Conservation (phyloP, 2,113 vertebrate genomes). For the Isurus oxyrinchus region DNA sequence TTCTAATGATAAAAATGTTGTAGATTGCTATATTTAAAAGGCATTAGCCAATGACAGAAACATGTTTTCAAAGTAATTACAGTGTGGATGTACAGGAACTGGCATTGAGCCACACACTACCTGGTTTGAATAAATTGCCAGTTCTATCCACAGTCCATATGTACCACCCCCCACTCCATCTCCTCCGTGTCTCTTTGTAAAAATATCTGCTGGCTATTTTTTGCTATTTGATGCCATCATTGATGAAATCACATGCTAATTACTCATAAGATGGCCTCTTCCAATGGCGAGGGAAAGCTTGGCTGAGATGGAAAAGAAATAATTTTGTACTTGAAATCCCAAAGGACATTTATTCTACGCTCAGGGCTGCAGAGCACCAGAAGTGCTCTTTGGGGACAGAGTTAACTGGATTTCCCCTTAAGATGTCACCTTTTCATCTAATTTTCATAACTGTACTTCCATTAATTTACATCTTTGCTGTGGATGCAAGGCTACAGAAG, state of each 20-base stretch:
- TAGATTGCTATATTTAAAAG: slow-evolving; percentile 28
- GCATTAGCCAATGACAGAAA: slow-evolving; percentile 26
- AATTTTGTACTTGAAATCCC: not conserved
- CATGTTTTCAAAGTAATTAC: slow-evolving; percentile 10
- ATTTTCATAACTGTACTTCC: not conserved
- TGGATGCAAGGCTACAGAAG: not conserved
- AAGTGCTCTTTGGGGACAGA: not conserved
- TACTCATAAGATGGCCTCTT: not conserved
- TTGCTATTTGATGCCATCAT: not conserved
- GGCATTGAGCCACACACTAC: not conserved
- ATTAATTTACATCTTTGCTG: not conserved
- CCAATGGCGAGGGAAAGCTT: not conserved
- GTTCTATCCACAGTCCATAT: not conserved
- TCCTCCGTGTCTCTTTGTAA: not conserved
- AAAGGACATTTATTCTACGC: not conserved
- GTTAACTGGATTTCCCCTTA: not conserved
- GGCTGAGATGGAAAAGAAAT: not conserved
- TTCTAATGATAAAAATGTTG: not conserved
- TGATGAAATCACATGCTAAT: not conserved
- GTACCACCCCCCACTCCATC: not conserved
- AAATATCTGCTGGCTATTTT: not conserved
- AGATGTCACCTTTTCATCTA: not conserved
- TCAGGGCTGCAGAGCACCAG: not conserved
- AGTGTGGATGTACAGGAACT: not conserved
- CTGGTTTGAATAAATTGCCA: slow-evolving; percentile 18